Conservation (phyloP, 2,888 invertebrate genomes). For the Andrena hattorfiana region DNA sequence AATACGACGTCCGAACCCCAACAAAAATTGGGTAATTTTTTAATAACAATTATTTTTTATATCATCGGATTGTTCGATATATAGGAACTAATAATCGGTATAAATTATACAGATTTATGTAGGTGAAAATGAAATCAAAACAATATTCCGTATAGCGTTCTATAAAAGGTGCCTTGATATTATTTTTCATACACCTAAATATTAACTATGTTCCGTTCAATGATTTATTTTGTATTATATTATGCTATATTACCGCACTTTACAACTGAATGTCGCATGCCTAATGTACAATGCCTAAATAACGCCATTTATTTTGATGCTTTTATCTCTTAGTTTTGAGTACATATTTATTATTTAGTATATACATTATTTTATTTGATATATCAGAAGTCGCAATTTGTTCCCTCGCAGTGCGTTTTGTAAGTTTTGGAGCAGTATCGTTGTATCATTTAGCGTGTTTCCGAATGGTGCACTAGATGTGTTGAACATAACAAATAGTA, state of each 20-base stretch:
- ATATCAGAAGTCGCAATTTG: background rate
- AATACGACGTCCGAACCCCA: slow-evolving; percentile 91
- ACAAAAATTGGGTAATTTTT: slow-evolving; percentile 90
- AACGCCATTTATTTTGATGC: slow-evolving; percentile 61
- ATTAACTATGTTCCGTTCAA: slow-evolving; percentile 32
- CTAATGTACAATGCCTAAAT: slow-evolving; percentile 58
- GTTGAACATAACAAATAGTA: slow-evolving; percentile 14
- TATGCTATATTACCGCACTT: slow-evolving; percentile 54
- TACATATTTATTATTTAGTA: slow-evolving; percentile 43
- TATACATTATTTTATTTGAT: slow-evolving; percentile 32
- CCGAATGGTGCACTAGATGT: slow-evolving; percentile 28
- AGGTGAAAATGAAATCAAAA: background rate
- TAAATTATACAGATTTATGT: slow-evolving; percentile 1
- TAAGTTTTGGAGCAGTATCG: slow-evolving; percentile 34
- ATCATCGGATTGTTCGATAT: slow-evolving; percentile 4
- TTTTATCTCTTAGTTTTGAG: slow-evolving; percentile 58
- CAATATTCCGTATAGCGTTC: background rate
- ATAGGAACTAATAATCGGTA: slow-evolving; percentile 3
- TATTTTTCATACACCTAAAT: slow-evolving; percentile 10
- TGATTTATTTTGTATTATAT: slow-evolving; percentile 57
- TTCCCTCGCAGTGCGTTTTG: slow-evolving; percentile 36
- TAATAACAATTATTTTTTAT: background rate
- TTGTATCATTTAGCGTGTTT: slow-evolving; percentile 37
- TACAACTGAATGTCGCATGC: slow-evolving; percentile 71
- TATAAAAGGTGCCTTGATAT: slow-evolving; percentile 15